phyloP scores from a whole-genome alignment of 2,888 invertebrate species.

The Mesoligia furuncula region DNA sequence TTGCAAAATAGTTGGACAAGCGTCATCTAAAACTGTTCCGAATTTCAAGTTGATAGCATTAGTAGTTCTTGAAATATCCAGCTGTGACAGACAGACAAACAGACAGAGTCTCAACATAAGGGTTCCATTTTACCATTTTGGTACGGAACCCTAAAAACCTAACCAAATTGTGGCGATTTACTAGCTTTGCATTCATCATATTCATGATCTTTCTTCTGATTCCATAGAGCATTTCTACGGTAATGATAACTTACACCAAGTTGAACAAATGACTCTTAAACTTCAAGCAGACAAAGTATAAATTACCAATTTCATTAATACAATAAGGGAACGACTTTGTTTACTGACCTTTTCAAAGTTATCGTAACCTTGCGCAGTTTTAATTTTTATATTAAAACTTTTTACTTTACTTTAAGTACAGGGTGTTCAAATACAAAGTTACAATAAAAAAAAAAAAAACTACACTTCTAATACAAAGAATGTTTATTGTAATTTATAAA shows the following conservation, averaged over 20 bases:
- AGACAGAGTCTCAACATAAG: no score
- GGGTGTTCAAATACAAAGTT: no score
- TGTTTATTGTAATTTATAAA: no score
- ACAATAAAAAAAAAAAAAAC: no score
- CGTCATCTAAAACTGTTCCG: no score
- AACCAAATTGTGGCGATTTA: background rate
- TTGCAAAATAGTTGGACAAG: no score
- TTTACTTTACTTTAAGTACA: conserved; percentile 31
- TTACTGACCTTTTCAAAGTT: conserved; percentile 24
- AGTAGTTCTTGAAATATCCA: no score
- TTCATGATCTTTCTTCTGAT: background rate
- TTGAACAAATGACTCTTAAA: background rate
- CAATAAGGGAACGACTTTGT: conserved; percentile 10
- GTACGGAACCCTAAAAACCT: no score
- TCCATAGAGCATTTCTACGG: background rate
- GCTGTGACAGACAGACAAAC: no score
- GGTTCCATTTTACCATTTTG: no score
- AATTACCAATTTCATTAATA: conserved; percentile 24
- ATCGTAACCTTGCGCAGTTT: background rate
- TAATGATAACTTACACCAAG: background rate
- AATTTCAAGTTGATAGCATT: no score
- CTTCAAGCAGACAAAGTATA: conserved; percentile 4
- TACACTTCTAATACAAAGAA: no score
- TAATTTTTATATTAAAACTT: conserved; percentile 48
- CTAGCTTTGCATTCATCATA: background rate